These are phyloP conservation scores for Pelosia muscerda DNA, from an alignment of 2,888 invertebrate species.

Conservation along the genomic window DNA sequence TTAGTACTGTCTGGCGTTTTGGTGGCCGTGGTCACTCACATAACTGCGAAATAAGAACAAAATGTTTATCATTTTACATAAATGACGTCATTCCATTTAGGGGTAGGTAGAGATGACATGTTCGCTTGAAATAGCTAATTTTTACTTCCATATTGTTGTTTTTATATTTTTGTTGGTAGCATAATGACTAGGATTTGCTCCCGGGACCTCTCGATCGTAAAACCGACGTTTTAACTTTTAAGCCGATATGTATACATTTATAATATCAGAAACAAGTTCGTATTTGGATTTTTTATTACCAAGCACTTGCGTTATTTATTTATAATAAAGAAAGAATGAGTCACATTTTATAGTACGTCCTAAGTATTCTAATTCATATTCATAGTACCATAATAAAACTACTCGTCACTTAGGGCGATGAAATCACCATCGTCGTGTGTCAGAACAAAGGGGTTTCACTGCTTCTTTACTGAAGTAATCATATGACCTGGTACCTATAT, in stretches of 20 bases:
- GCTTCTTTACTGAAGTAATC: background rate
- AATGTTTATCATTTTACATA: background rate
- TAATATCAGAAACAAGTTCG: background rate
- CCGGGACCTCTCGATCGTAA: background rate
- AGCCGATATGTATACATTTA: too few relatives aligned
- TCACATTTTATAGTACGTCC: background rate
- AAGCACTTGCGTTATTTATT: slow-evolving; percentile 30
- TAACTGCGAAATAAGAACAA: background rate
- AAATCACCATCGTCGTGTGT: slow-evolving; percentile 1
- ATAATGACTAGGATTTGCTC: too few relatives aligned
- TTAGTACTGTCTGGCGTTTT: background rate
- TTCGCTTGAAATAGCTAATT: background rate
- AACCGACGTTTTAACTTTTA: background rate
- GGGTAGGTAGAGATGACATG: background rate
- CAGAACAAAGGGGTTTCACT: background rate
- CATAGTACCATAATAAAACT: background rate
- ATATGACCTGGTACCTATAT: too few relatives aligned
- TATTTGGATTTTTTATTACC: slow-evolving; percentile 35
- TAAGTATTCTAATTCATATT: background rate
- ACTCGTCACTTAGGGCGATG: background rate
- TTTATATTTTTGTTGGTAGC: background rate
- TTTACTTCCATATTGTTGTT: background rate
- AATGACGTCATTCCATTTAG: too few relatives aligned
- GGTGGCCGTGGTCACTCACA: background rate
- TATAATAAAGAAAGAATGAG: background rate